Base-by-base conservation (phyloP, 2,888 invertebrate species). In the Saturnia pavonia region DNA sequence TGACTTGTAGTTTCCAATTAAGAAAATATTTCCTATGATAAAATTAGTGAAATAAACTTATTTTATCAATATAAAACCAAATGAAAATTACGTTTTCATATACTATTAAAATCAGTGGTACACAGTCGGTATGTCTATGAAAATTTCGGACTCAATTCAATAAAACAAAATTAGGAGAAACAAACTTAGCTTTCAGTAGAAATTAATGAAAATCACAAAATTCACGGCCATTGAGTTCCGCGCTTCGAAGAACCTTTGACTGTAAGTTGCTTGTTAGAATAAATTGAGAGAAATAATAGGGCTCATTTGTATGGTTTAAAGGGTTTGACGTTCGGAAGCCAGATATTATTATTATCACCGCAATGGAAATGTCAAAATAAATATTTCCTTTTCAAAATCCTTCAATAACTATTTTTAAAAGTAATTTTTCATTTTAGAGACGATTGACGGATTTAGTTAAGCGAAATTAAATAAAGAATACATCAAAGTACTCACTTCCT, bases 241-340 rank as follows among this genome's bases (percentile, higher is more conserved):
- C 91, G 91, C 90, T 88, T 85, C 89, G 88, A 87, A 88, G 89
- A 92, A 91, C 91, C 92, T 91, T 92, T 89, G 91, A 90, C 90
- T 90, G 83, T 88, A 88, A 92, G 85, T 91, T 88, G 89, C 91
- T 92, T 92, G 92, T 92, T 91, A 88, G 88, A 90, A 90, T 89
- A 91, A 94, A 93, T 93, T 91, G 91, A 91, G 93, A 93, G 92
- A 91, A 92, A 92, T 93, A 94, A 94, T 93, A 91, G 91, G 86
- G 80, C 86, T 85, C 91, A 92, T 94, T 94, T 92, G 89, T 94
- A 90, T 89, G 89, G 88, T 90, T 93, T 91, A 91, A 89, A 85
- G 85, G 89, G 86, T 84, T 83, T 79, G 82, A 85, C 85, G 85
- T 84, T 77, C 83, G 77, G 84, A 78, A 80, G 79, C 76, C 78